Conservation (phyloP, 2,797 vertebrate species). For the Momotus momota region DNA sequence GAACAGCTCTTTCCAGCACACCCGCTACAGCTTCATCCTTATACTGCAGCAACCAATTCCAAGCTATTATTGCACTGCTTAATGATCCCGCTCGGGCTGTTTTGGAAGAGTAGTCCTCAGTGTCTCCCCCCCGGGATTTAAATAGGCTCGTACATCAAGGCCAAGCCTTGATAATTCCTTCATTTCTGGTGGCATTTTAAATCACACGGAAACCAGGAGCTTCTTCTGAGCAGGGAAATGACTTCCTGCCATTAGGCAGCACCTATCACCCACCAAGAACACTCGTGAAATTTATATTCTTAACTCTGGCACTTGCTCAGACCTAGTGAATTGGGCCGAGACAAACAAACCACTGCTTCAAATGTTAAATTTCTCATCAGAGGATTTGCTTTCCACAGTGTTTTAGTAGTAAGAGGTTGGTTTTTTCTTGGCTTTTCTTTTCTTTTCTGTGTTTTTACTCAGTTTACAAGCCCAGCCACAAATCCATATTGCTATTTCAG, state of each 20-base stretch:
- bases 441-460: neutral
- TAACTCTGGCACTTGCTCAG: slow-evolving; percentile 10
- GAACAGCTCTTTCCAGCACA: slow-evolving; percentile 40
- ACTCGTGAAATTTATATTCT: slow-evolving; percentile 46
- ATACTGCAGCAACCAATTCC: slow-evolving; percentile 32
- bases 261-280: neutral
- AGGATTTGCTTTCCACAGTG: neutral
- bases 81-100: slow-evolving; percentile 69
- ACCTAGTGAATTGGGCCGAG: slow-evolving; percentile 10
- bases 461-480: neutral
- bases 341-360: slow-evolving; percentile 32
- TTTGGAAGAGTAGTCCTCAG: slow-evolving; percentile 72
- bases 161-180: slow-evolving; percentile 70
- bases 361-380: neutral
- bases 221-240: slow-evolving; percentile 48
- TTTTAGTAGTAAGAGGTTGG: neutral
- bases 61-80: slow-evolving; percentile 66
- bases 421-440: neutral
- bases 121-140: slow-evolving; percentile 69
- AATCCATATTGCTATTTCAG: neutral
- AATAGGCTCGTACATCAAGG: slow-evolving; percentile 73
- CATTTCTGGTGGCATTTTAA: slow-evolving; percentile 70
- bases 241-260: slow-evolving; percentile 46
- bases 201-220: slow-evolving; percentile 57
- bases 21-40: slow-evolving; percentile 44